Evolutionary conservation across 2,888 invertebrate species (phyloP).

Genomic region (Pristionchus exspectatus): DNA sequence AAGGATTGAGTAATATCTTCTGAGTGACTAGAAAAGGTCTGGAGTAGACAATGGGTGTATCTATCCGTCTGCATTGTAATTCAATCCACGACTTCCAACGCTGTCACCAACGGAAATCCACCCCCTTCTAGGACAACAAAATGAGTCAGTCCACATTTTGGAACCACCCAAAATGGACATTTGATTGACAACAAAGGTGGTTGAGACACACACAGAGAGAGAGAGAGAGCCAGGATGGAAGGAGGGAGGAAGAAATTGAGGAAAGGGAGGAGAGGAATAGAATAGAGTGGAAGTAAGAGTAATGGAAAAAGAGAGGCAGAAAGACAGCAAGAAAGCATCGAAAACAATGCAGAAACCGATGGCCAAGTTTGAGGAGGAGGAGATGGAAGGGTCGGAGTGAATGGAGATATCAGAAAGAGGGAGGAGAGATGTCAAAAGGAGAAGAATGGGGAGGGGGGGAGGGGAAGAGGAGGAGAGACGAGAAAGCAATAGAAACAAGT

Average conservation of each 20-base stretch:
- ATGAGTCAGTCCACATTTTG: background rate
- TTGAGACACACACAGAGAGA: no score
- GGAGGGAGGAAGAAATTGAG: slow-evolving; percentile 21
- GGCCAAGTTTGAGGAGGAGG: slow-evolving; percentile 28
- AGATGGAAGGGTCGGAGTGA: slow-evolving; percentile 1
- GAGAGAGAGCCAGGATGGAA: background rate
- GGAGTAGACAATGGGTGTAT: background rate
- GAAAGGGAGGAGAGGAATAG: slow-evolving; percentile 11
- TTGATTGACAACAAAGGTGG: background rate
- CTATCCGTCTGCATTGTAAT: background rate
- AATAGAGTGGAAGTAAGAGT: slow-evolving; percentile 44
- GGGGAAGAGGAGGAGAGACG: slow-evolving; percentile 6
- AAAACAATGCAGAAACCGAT: slow-evolving; percentile 24
- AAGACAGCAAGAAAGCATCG: slow-evolving; percentile 25
- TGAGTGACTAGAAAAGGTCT: background rate
- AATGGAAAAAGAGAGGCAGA: slow-evolving; percentile 24
- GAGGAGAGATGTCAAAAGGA: slow-evolving; percentile 30
- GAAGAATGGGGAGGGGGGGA: background rate
- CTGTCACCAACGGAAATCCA: background rate
- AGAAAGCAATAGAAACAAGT: slow-evolving; percentile 33
- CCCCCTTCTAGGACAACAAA: background rate
- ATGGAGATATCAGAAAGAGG: slow-evolving; percentile 30
- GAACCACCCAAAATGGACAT: background rate
- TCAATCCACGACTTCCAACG: background rate
- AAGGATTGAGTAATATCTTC: background rate